Conservation (phyloP, 2,888 invertebrate genomes). For the Cantharis lateralis region DNA sequence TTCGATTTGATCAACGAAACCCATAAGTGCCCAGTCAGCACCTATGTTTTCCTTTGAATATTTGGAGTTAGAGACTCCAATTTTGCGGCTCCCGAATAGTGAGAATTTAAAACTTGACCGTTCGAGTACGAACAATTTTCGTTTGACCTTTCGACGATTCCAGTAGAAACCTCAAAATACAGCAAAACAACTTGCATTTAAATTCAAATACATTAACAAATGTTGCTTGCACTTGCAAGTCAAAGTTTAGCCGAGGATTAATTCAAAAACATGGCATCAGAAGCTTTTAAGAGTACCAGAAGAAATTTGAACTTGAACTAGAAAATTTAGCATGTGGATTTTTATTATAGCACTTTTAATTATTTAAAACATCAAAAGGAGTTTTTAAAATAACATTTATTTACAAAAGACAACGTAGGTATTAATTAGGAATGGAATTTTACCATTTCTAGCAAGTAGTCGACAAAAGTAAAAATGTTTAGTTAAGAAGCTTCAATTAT, state of each 20-base stretch:
- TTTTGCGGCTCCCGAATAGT: background rate
- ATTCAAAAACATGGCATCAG: too few relatives aligned
- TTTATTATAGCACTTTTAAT: background rate
- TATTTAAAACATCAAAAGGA: background rate
- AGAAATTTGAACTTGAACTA: too few relatives aligned
- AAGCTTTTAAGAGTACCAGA: background rate
- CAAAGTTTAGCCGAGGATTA: too few relatives aligned
- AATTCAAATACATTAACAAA: too few relatives aligned
- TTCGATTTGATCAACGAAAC: background rate
- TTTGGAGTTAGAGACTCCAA: background rate
- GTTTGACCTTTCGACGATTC: background rate
- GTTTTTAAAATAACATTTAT: background rate
- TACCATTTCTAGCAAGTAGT: background rate
- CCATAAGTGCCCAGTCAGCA: background rate
- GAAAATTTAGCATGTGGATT: background rate
- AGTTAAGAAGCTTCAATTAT: background rate
- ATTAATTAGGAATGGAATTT: background rate
- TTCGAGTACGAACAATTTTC: background rate
- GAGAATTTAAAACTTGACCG: background rate
- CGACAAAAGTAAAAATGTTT: background rate
- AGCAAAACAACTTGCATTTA: too few relatives aligned
- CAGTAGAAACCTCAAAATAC: too few relatives aligned
- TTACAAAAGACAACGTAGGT: background rate
- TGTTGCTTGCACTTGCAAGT: too few relatives aligned
- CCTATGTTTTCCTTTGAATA: too few relatives aligned